phyloP scores from a whole-genome alignment of 2,113 vertebrate genomes.

The Protobothrops flavoviridis region DNA sequence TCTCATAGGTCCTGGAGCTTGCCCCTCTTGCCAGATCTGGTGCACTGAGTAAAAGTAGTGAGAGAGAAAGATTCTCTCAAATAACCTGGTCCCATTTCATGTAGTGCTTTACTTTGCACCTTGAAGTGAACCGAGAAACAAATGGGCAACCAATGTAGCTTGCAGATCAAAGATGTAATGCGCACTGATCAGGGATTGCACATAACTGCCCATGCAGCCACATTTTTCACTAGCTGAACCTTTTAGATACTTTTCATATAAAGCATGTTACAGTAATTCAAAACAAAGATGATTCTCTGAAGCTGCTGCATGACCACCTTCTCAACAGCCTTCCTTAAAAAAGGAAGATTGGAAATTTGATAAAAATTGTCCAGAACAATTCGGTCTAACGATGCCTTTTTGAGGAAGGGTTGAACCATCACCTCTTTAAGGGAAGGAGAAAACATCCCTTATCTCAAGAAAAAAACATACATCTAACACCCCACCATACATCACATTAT shows the following conservation, averaged over 20 bases:
- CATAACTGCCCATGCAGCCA: background rate
- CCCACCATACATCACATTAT: no score
- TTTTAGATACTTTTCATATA: background rate
- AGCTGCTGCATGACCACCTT: no score
- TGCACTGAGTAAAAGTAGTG: background rate
- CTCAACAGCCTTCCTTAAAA: no score
- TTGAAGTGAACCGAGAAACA: background rate
- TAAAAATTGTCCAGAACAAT: no score
- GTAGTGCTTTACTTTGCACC: background rate
- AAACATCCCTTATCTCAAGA: no score
- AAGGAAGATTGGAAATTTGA: no score
- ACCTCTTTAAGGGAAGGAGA: no score
- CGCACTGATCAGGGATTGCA: background rate
- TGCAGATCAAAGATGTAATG: background rate
- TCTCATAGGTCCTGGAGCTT: background rate
- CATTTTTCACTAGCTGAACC: background rate
- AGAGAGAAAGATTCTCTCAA: background rate
- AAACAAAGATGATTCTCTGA: background rate
- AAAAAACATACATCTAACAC: no score
- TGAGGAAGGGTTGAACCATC: no score
- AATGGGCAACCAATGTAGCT: background rate
- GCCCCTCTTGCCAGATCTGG: background rate
- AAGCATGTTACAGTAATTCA: background rate
- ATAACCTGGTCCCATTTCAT: background rate
- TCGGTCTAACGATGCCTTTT: no score